Conservation (phyloP, 2,797 vertebrate species). For the Aldrovandia affinis region DNA sequence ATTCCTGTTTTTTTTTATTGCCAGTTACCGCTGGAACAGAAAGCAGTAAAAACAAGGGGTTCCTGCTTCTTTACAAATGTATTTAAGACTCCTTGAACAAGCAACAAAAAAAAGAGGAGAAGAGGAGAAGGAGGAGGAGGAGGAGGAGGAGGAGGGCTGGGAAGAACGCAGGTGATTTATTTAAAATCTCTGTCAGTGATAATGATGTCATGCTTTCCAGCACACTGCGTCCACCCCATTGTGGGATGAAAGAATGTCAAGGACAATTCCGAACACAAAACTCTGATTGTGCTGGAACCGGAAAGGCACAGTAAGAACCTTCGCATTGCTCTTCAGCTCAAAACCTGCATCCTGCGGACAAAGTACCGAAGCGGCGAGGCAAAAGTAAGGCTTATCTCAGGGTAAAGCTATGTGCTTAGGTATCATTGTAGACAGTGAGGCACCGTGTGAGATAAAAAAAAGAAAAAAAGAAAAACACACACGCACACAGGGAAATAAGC, state of each 20-base stretch:
- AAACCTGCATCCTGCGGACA: conserved; percentile 86
- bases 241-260: conserved; percentile 96
- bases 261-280: conserved; percentile 90
- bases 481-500: conserved; percentile 33
- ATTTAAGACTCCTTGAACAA: conserved; percentile 79
- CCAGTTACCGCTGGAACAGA: conserved; percentile 77
- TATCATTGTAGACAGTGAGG: conserved; percentile 92
- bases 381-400: conserved; percentile 85
- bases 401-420: conserved; percentile 94
- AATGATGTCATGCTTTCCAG: conserved; percentile 96
- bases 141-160: conserved; percentile 68
- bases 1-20: conserved; percentile 86
- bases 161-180: conserved; percentile 90
- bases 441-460: conserved; percentile 72
- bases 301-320: conserved; percentile 82
- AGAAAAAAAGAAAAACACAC: not conserved
- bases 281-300: conserved; percentile 86
- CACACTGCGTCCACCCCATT: conserved; percentile 87
- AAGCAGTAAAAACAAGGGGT: conserved; percentile 79
- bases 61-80: conserved; percentile 72
- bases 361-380: conserved; percentile 69
- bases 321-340: conserved; percentile 76
- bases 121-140: conserved; percentile 35
- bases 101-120: conserved; percentile 3
- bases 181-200: conserved; percentile 89